Conservation (phyloP, 2,113 vertebrate genomes). For the Neolamprologus longior region DNA sequence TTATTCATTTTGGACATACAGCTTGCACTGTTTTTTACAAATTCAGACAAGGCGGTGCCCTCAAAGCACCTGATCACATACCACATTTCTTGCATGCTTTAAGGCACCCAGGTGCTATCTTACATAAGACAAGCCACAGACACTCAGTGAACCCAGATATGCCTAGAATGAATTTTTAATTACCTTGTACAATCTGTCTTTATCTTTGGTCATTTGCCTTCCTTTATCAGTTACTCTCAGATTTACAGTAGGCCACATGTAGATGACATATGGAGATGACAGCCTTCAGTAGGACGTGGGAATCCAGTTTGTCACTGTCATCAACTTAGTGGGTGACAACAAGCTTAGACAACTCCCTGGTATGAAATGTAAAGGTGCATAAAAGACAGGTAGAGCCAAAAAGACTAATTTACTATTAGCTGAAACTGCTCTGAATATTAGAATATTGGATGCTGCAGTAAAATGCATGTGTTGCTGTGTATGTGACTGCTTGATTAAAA, state of each 20-base stretch:
- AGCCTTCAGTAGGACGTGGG: neutral
- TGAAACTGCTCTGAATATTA: neutral
- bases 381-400: neutral
- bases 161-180: slow-evolving; percentile 68
- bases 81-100: slow-evolving; percentile 53
- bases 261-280: neutral
- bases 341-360: neutral
- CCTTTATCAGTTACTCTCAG: neutral
- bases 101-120: slow-evolving; percentile 57
- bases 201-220: neutral
- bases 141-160: slow-evolving; percentile 45
- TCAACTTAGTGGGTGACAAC: neutral
- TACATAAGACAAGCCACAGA: slow-evolving; percentile 49
- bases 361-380: neutral
- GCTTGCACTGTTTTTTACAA: neutral
- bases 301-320: neutral
- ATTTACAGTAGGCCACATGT: neutral
- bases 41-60: neutral
- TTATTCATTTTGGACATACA: neutral
- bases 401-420: neutral
- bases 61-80: slow-evolving; percentile 16
- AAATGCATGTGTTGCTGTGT: neutral
- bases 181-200: slow-evolving; percentile 16
- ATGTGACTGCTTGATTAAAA: neutral
- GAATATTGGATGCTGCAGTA: neutral